Evolutionary conservation across 2,797 vertebrate species (phyloP), one percentile per base, ranked within the genome.

Genomic region (Dallia pectoralis): DNA sequence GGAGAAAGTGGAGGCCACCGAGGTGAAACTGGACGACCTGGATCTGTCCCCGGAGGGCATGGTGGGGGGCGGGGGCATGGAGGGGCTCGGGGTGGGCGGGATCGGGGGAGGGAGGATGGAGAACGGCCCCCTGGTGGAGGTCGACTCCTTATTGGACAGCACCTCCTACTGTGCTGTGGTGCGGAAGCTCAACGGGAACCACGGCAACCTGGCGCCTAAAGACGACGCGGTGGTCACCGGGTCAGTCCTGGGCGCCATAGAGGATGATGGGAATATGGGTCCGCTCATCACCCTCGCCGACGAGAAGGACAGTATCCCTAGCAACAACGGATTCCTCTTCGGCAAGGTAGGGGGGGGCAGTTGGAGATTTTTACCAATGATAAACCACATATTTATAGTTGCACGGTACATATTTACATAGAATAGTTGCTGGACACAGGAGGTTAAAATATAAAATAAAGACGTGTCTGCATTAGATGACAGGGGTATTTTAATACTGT

Each of bases 1-100:
- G 19, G 98, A 99, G 85, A 99, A 99, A 79, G 98, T 99, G 22
- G 98, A 99, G 88, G 98, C 98, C 67, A 99, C 97, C 0, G 98
- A 99, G 86, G 98, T 99, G 67, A 99, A 99, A 84, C 90, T 99
- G 79, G 98, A 99, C 22, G 98, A 99, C 82, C 93, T 99, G 91
- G 98, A 99, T 89, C 88, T 99, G 75, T 98, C 97, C 65, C 98
- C 97, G 0, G 98, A 99, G 82, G 96, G 94, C 0, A 85, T 98
- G 14, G 94, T 16, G 65, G 75, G 48, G 67, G 32, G 69, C 5
- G 68, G 30, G n/a, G 48, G 8, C 11, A 89, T 92, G 19, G 51
- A 25, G n/a, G 51, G 51, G 11, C 51, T 56, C 68, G 88, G 91
- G 75, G 87, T 77, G 3, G 81, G 82, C 3, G 89, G 82, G 63